Evolutionary conservation across 2,888 invertebrate genomes (phyloP).

Genomic region (Caenorhabditis sinica): DNA sequence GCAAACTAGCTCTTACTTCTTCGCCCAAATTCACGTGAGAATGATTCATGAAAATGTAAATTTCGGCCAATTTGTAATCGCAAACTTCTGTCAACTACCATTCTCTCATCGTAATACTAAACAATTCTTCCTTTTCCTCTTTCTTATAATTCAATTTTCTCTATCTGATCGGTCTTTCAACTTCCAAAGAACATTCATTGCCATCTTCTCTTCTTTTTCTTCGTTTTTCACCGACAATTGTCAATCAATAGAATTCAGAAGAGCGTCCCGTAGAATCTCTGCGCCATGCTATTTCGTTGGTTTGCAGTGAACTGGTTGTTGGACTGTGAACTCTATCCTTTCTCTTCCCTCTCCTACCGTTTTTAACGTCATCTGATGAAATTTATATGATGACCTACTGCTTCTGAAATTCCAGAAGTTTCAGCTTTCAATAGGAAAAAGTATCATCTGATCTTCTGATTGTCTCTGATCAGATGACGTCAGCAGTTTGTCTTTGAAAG

Average conservation of each 20-base stretch:
- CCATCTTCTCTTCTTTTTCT: constrained; percentile 20
- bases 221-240: constrained; percentile 24
- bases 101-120: constrained; percentile 12
- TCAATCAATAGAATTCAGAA: constrained; percentile 51
- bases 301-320: constrained; percentile 42
- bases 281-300: constrained; percentile 18
- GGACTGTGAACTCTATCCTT: constrained; percentile 47
- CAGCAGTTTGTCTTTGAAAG: constrained; percentile 42
- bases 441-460: constrained; percentile 21
- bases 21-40: not conserved
- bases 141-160: not conserved
- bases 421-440: not conserved
- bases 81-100: too few species aligned
- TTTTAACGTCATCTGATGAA: constrained; percentile 20
- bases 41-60: constrained; percentile 7
- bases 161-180: constrained; percentile 40
- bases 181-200: constrained; percentile 50
- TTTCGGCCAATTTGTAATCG: constrained; percentile 23
- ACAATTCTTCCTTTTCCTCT: constrained; percentile 1
- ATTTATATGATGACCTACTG: not conserved
- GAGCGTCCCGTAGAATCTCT: constrained; percentile 34
- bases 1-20: not conserved
- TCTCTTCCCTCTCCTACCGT: not conserved
- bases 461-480: constrained; percentile 47
- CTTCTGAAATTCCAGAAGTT: constrained; percentile 11